Evolutionary conservation across 2,113 vertebrate genomes (phyloP).

Genomic region (Heterotis niloticus): DNA sequence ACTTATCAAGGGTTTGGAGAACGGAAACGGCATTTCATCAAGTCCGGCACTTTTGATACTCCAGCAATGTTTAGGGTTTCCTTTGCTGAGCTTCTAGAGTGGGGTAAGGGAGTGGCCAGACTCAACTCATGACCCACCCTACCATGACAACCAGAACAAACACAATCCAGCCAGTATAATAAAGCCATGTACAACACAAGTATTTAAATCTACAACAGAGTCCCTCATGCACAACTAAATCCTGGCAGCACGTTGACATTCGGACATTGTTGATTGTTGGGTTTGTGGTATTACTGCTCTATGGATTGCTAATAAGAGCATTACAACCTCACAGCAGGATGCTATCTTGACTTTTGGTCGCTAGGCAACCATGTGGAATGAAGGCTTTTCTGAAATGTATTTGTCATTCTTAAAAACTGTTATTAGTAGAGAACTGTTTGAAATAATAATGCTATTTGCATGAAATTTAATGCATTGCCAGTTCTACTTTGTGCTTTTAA

Average conservation of each 20-base stretch:
- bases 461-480: not conserved
- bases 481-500: slow-evolving; percentile 2
- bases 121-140: slow-evolving; percentile 40
- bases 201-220: slow-evolving; percentile 48
- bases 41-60: not conserved
- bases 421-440: slow-evolving; percentile 20
- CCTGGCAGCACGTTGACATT: slow-evolving; percentile 51
- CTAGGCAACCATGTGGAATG: slow-evolving; percentile 66
- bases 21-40: slow-evolving; percentile 14
- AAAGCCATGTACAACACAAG: slow-evolving; percentile 40
- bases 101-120: not conserved
- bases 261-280: slow-evolving; percentile 58
- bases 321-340: slow-evolving; percentile 50
- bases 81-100: not conserved
- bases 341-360: slow-evolving; percentile 52
- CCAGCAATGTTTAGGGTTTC: not conserved
- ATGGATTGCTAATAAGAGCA: slow-evolving; percentile 63
- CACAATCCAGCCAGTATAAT: slow-evolving; percentile 51
- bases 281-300: slow-evolving; percentile 58
- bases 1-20: not conserved
- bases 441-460: slow-evolving; percentile 13
- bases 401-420: slow-evolving; percentile 14
- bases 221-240: slow-evolving; percentile 41
- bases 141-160: slow-evolving; percentile 56
- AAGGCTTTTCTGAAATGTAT: slow-evolving; percentile 38